phyloP scores from a whole-genome alignment of 2,113 vertebrate species.

The Zingel zingel region DNA sequence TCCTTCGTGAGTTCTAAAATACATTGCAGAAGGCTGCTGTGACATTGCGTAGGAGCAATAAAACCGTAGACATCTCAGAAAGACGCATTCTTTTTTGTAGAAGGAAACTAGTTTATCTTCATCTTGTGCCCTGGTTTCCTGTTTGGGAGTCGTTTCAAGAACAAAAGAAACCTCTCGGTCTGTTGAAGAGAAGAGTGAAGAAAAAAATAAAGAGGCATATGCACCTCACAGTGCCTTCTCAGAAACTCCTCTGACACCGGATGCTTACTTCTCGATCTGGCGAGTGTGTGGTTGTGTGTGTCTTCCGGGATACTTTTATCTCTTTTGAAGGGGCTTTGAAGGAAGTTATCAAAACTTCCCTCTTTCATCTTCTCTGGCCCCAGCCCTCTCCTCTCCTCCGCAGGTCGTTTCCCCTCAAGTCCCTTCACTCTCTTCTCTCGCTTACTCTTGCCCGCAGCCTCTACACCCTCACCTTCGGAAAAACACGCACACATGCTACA shows the following conservation, averaged over 20 bases:
- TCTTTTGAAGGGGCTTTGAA: slow-evolving; percentile 66
- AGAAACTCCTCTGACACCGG: slow-evolving; percentile 70
- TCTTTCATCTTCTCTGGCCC: slow-evolving; percentile 68
- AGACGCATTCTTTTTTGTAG: slow-evolving; percentile 7
- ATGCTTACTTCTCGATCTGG: slow-evolving; percentile 61
- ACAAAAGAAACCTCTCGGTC: slow-evolving; percentile 57
- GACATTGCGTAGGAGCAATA: slow-evolving; percentile 34
- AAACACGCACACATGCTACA: slow-evolving; percentile 27
- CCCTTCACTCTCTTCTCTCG: slow-evolving; percentile 38
- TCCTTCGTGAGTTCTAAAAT: slow-evolving; percentile 23
- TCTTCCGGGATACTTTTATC: slow-evolving; percentile 72
- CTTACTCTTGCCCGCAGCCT: slow-evolving; percentile 50
- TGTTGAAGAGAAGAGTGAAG: slow-evolving; percentile 33
- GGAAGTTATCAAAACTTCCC: slow-evolving; percentile 66
- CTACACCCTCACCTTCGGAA: slow-evolving; percentile 49
- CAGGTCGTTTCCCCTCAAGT: slow-evolving; percentile 76
- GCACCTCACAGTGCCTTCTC: slow-evolving; percentile 58
- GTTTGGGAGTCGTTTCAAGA: slow-evolving; percentile 58
- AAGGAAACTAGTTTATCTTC: slow-evolving; percentile 56
- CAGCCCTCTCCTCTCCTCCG: slow-evolving; percentile 63
- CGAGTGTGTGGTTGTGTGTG: slow-evolving; percentile 59
- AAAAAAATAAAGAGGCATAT: slow-evolving; percentile 2
- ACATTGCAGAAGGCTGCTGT: slow-evolving; percentile 27
- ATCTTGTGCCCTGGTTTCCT: slow-evolving; percentile 60
- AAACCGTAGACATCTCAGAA: slow-evolving; percentile 41